Evolutionary conservation across 2,888 invertebrate species (phyloP), one percentile per base, ranked within the genome.

Genomic region (Helleia helle): DNA sequence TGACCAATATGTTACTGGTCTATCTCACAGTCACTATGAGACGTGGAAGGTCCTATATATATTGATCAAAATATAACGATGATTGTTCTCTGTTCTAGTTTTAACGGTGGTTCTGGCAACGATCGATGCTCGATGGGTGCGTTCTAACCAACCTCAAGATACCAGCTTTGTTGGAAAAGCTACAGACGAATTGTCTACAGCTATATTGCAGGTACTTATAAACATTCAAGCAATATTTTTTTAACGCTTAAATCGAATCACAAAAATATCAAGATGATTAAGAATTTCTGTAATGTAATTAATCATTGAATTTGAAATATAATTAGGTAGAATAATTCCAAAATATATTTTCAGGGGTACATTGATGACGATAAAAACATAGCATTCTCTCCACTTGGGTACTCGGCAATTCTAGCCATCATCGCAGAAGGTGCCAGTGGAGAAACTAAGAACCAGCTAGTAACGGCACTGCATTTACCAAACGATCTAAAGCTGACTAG

Each of bases 381-480:
- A 40, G 90, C 89, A 1, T 88, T 89, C 48, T 89, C 90, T 0
- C 90, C 90, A 0, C 66, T 90, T 27, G 90, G 90, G 0, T 88
- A 89, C 47, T 86, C 89, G 1, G 81, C 87, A 1, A 88, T 90
- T 38, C 65, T 90, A 26, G 89, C 89, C 0, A 87, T 90, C 36
- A 61, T 90, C 11, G 88, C 88, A 0, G 90, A 90, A 69, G 90
- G 89, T 7, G 85, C 90, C 0, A 68, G 68, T 12, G 89, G 89
- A 0, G 86, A 87, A 44, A 89, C 90, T 0, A 86, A 85, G 47
- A 73, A 84, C 18, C 89, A 90, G 55, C 74, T 90, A 11, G 70
- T 74, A 1, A 65, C 84, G 39, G 86, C 88, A 1, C 70, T 90
- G 3, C 87, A 87, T 34, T 68, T 87, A 12, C 89, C 90, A 6